These are phyloP conservation scores for Apamea crenata DNA, from an alignment of 2,888 invertebrate genomes.

Conservation along the genomic window DNA sequence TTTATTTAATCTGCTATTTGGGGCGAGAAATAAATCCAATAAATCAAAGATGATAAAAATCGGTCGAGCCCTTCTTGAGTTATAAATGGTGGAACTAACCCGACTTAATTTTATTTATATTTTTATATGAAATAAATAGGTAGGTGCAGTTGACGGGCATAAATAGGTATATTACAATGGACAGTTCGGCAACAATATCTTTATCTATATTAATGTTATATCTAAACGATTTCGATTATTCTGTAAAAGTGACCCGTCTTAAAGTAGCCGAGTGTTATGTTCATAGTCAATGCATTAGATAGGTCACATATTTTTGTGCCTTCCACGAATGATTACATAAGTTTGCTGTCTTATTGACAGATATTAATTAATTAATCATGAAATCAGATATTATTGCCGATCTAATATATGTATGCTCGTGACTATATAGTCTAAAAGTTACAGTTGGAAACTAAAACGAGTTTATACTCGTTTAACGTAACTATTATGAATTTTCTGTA, in stretches of 20 bases:
- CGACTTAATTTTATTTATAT: no score
- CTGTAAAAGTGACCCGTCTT: background rate
- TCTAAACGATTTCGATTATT: background rate
- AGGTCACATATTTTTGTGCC: background rate
- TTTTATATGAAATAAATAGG: background rate
- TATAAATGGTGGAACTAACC: no score
- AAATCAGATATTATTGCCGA: background rate
- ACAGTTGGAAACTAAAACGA: background rate
- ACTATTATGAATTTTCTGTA: slow-evolving; percentile 7
- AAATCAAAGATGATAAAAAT: no score
- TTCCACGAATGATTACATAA: background rate
- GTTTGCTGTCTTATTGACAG: background rate
- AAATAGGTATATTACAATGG: background rate
- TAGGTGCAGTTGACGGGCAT: background rate
- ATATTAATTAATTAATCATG: background rate
- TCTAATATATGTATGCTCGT: background rate
- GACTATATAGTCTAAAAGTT: background rate
- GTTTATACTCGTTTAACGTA: background rate
- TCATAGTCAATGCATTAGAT: background rate
- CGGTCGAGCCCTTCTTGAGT: no score
- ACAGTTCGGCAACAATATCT: no score
- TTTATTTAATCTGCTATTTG: no score
- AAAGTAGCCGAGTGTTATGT: background rate
- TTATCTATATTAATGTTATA: background rate
- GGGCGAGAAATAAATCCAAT: no score